Evolutionary conservation across 2,888 invertebrate species (phyloP), one percentile per base, ranked within the genome.

Genomic region (Ophioninae sp.): DNA sequence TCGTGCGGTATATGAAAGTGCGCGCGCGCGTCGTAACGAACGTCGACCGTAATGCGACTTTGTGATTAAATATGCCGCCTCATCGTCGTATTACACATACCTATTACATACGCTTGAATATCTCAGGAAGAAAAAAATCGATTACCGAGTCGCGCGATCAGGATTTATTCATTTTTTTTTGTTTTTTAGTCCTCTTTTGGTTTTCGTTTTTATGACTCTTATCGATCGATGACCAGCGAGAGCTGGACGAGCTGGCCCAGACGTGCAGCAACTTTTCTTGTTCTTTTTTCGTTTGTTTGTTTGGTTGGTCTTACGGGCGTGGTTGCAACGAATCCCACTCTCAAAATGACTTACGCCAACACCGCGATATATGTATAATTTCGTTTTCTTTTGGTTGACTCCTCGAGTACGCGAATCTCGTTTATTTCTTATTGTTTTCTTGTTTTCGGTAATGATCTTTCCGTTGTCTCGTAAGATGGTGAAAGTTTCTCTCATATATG

Each of bases 181-280:
- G 23, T 41, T 58, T 76, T 67, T n/a, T 68, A n/a, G n/a, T n/a
- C n/a, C n/a, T n/a, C n/a, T 69, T 30, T 30, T 69, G 56, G 61
- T 74, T 20, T 63, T 69, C 63, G 20, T 80, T 75, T 41, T n/a
- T 20, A 37, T 80, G 44, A 61, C 6, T 51, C 13, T 17, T 20
- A 73, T 63, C 81, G 83, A 81, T 83, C 75, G 76, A 83, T 68
- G 82, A 81, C 68, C 79, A 81, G 85, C 88, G 87, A 87, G 90
- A 90, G 88, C 86, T 87, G 87, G 88, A 88, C 88, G 88, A 90
- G 90, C 90, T 90, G 91, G 88, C 90, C 90, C 88, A 88, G 88
- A 87, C 86, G 88, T 87, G 87, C 87, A 88, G 87, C 86, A 81
- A 72, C 79, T 81, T 81, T 77, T 61, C 51, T 79, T 30, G 2